These are phyloP conservation scores for Leuctra nigra DNA, from an alignment of 2,888 invertebrate genomes.

Conservation along the genomic window DNA sequence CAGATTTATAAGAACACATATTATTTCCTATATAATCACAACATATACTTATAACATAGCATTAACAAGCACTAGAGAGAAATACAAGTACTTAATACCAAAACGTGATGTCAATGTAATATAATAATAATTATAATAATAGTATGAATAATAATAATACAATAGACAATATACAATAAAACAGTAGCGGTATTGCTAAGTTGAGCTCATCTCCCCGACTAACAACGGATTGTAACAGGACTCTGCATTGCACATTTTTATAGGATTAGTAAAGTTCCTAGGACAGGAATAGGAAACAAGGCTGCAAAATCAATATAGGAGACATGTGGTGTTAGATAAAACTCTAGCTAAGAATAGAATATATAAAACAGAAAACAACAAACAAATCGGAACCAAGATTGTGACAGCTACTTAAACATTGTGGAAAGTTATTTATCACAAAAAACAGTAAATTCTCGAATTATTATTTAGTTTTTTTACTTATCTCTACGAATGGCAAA, in stretches of 20 bases:
- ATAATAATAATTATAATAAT: conserved; percentile 1
- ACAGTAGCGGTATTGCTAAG: neutral
- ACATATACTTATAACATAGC: conserved; percentile 30
- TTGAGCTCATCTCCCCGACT: neutral
- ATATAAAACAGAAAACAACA: no score
- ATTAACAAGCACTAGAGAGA: conserved; percentile 31
- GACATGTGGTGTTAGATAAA: no score
- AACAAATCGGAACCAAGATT: no score
- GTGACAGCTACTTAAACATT: no score
- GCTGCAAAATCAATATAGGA: no score
- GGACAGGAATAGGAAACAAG: no score
- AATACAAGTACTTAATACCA: conserved; percentile 28
- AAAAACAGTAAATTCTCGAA: no score
- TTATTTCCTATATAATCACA: conserved; percentile 30
- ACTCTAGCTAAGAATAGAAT: no score
- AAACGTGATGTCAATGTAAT: neutral
- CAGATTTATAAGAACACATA: conserved; percentile 31
- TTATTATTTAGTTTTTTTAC: no score
- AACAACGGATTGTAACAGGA: neutral
- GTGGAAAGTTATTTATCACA: no score
- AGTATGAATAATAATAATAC: neutral
- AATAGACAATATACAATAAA: neutral
- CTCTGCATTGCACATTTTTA: neutral
- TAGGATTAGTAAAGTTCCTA: neutral
- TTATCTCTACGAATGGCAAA: no score